Conservation (phyloP, 37 sponge, comb jelly and placozoan genomes). For the Chondrosia reniformis region DNA sequence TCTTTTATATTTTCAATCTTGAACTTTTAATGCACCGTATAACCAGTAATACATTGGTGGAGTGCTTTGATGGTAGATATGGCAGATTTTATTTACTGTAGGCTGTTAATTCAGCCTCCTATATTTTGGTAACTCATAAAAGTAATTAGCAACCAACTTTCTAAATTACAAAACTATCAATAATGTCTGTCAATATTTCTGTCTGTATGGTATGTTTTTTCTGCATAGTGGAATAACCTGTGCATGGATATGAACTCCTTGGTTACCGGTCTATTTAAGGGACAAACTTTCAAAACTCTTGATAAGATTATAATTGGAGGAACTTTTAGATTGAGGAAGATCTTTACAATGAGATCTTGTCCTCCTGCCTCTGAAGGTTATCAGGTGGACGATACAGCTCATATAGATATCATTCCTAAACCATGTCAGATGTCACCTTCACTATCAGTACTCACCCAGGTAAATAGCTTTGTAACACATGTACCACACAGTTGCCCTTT, state of each 20-base stretch:
- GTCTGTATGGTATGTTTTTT: not conserved
- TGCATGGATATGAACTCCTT: constrained; percentile 63
- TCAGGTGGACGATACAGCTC: no score
- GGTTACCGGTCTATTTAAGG: constrained; percentile 49
- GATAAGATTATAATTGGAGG: constrained; percentile 67
- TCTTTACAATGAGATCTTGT: constrained; percentile 56
- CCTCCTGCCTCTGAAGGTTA: constrained; percentile 18
- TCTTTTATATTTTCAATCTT: no score
- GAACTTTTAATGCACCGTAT: no score
- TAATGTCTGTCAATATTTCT: not conserved
- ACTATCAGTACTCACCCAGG: not conserved
- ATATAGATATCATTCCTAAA: constrained; percentile 24
- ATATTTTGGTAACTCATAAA: not conserved
- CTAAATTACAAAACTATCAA: not conserved
- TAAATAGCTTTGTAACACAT: no score
- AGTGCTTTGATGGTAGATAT: no score
- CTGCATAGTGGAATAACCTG: constrained; percentile 70
- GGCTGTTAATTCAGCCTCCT: no score
- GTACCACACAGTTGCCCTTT: no score
- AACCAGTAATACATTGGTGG: no score
- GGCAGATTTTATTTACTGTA: no score
- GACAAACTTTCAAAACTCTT: constrained; percentile 39
- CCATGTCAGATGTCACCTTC: not conserved
- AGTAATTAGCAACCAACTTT: not conserved
- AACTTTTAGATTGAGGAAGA: constrained; percentile 47